Evolutionary conservation across 2,888 invertebrate species (phyloP), one percentile per base, ranked within the genome.

Genomic region (Athalia rosae): DNA sequence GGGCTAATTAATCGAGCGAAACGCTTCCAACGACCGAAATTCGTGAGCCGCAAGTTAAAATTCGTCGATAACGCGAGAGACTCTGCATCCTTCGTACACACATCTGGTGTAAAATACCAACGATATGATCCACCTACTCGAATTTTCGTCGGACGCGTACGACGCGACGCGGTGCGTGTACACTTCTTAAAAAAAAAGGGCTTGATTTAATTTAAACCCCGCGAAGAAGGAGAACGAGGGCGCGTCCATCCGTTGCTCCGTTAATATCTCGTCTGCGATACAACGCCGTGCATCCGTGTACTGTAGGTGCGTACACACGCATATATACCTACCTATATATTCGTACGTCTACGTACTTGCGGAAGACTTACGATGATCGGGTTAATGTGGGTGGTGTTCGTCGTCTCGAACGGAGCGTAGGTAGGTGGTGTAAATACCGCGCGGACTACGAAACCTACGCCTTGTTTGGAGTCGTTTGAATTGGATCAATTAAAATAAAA

Each of bases 181-280:
- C 87, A 87, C 87, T 85, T 84, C 82, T 1, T 28, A 28, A 28
- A 28, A 28, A 28, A n/a, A n/a, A n/a, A n/a, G n/a, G n/a, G 84
- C 84, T 86, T 88, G 87, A 88, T 88, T 87, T 88, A 88, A 88
- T 88, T 87, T 87, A 87, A 87, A 85, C 87, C 82, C 85, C 85
- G 86, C 82, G 80, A 62, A 61, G 61, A 61, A 61, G 9, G 71
- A 61, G 71, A 61, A 47, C 61, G 74, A 74, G 62, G 74, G 74
- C 61, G 61, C 59, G 74, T 74, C 48, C 74, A 61, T 74, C 58
- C 48, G 61, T 45, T 71, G 4, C 71, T 59, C 43, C 56, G 71
- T 59, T 71, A 56, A 43, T 71, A 56, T n/a, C 8, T 53, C 9
- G n/a, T 8, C n/a, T 11, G 53, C 11, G n/a, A 53, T 8, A n/a